Conservation (phyloP, 2,113 vertebrate genomes). For the Butorides virescens region DNA sequence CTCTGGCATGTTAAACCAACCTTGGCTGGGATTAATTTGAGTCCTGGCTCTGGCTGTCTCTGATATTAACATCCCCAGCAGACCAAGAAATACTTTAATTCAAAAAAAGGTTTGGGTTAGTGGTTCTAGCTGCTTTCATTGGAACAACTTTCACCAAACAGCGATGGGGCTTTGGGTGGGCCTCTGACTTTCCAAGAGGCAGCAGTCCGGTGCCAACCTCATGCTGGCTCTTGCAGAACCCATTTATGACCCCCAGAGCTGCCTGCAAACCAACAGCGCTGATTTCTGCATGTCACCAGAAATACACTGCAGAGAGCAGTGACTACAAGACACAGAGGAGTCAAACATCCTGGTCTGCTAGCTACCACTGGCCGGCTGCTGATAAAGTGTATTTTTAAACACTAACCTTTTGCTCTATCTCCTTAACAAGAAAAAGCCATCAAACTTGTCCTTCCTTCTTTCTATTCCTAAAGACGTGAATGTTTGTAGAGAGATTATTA, state of each 20-base stretch:
- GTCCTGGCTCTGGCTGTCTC: not conserved
- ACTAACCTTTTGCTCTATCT: not conserved
- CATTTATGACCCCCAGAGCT: not conserved
- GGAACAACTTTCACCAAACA: not conserved
- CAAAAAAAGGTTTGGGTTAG: not conserved
- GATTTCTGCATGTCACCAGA: not conserved
- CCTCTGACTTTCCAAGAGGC: not conserved
- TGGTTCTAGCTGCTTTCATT: not conserved
- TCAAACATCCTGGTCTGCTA: not conserved
- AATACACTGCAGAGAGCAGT: not conserved
- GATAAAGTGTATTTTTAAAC: not conserved
- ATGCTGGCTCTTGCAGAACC: not conserved
- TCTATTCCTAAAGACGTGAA: not conserved
- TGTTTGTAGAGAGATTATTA: not conserved
- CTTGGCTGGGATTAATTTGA: conserved; percentile 3
- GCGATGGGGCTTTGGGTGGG: not conserved
- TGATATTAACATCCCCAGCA: not conserved
- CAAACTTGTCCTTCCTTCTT: not conserved
- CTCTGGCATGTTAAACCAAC: not conserved
- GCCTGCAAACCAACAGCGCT: not conserved
- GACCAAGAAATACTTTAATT: not conserved
- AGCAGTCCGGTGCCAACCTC: fast-evolving
- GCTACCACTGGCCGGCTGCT: not conserved
- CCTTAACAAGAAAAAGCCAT: not conserved
- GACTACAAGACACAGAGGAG: not conserved